Evolutionary conservation across 2,888 invertebrate species (phyloP), one percentile per base, ranked within the genome.

Genomic region (Lasioglossum figueresi): DNA sequence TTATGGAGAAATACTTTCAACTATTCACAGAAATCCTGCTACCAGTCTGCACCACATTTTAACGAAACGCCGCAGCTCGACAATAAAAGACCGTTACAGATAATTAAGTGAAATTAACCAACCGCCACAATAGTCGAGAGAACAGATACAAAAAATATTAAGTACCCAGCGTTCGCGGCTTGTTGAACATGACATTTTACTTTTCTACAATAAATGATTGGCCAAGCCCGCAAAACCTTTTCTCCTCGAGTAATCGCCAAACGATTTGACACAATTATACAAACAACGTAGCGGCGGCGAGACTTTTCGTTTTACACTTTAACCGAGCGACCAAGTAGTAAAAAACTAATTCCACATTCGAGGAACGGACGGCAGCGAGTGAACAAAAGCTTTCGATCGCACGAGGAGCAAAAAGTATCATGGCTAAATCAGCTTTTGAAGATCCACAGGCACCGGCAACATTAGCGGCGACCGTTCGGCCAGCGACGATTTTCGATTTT

Each of bases 401-500:
- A 6, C 23, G n/a, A 40, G 40, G n/a, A 12, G 37, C 43, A 27
- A 68, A 66, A 45, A 19, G 74, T 1, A 23, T 8, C 4, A 31
- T 16, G 23, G 12, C 14, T 37, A 40, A n/a, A 70, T 75, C 45
- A 40, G 31, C 23, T 80, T 31, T n/a, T 19, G 19, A 48, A 48
- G 70, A 37, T 71, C 59, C 45, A 76, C 40, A 63, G 70, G 72
- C 59, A 82, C 40, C n/a, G 31, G 19, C 48, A 52, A 63, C 23
- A 74, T 81, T 72, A 66, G 45, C 71, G 37, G 31, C 48, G 31
- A 40, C 43, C 71, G 76, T 43, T 66, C 27, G 43, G 45, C 27
- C 73, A 40, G 52, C 43, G 52, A 72, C 79, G 63, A 82, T 76
- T 76, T 83, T 77, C 52, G 27, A 68, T 48, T 77, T 82, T 76